Percentiles rank a stretch among this genome's conserved stretches.
phyloP scores from a whole-genome alignment of 2,113 vertebrate species.

The Alces alces region DNA sequence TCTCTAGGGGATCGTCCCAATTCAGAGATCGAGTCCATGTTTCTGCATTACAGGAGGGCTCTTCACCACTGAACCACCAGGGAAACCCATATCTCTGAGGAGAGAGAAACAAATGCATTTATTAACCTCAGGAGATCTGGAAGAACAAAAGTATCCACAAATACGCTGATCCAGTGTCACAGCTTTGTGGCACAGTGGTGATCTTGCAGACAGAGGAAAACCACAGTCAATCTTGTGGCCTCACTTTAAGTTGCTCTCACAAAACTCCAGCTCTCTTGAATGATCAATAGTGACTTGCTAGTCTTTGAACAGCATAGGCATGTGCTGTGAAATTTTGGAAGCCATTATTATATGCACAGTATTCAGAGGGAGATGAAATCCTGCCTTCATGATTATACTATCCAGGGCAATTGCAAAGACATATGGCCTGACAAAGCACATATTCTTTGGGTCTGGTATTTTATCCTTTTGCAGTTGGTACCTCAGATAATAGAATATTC shows the following conservation, averaged over 20 bases:
- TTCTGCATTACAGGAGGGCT: not conserved
- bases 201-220: not conserved
- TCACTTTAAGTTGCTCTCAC: not conserved
- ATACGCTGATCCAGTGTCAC: not conserved
- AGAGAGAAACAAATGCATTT: not conserved
- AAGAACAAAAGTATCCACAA: not conserved
- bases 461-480: not conserved
- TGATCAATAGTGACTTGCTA: not conserved
- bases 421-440: not conserved
- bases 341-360: not conserved
- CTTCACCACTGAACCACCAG: not conserved
- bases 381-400: not conserved
- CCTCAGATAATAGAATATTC: not conserved
- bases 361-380: not conserved
- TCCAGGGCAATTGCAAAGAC: not conserved
- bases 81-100: not conserved
- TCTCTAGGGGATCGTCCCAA: not conserved
- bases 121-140: not conserved
- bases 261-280: not conserved
- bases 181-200: not conserved
- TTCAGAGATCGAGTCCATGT: not conserved
- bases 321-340: not conserved
- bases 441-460: not conserved
- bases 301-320: not conserved
- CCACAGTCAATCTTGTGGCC: not conserved